Percentiles rank a stretch among this genome's conserved stretches.
These are phyloP conservation scores for Tethya wilhelma DNA, from an alignment of 37 sponge, comb jelly and placozoan species.

Conservation along the genomic window DNA sequence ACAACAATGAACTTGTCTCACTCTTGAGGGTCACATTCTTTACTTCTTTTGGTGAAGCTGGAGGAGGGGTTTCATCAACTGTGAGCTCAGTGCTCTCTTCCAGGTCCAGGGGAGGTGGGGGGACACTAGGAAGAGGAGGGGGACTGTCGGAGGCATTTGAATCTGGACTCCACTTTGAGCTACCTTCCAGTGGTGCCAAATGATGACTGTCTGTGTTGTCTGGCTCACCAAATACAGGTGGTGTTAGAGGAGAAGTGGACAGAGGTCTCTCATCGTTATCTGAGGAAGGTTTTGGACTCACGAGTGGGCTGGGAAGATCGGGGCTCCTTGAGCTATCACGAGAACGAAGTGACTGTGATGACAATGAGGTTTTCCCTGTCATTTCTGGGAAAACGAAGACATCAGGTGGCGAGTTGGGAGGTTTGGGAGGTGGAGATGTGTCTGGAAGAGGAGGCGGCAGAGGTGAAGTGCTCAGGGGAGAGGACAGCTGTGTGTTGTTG, in stretches of 20 bases:
- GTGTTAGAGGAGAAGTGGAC: slow-evolving; percentile 1
- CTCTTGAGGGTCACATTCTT: background rate
- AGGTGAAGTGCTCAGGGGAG: too few relatives aligned
- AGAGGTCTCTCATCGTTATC: background rate
- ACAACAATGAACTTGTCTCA: too few relatives aligned
- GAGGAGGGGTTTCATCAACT: too few relatives aligned
- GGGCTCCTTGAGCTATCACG: too few relatives aligned
- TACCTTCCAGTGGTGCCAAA: background rate
- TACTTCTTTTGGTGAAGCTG: background rate
- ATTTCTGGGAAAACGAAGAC: background rate
- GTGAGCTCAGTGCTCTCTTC: background rate
- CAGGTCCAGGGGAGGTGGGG: slow-evolving; percentile 36
- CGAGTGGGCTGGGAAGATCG: slow-evolving; percentile 32
- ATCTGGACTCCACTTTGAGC: background rate
- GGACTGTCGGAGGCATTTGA: slow-evolving; percentile 10
- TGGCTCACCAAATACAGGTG: slow-evolving; percentile 14
- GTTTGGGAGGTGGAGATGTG: background rate
- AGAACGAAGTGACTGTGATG: background rate
- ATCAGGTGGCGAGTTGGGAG: background rate
- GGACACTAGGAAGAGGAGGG: slow-evolving; percentile 32
- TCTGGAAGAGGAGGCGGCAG: slow-evolving; percentile 35
- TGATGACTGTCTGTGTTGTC: background rate
- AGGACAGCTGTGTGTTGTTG: too few relatives aligned
- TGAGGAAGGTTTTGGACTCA: slow-evolving; percentile 5
- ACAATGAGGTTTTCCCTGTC: background rate